Percentiles rank a stretch among this genome's conserved stretches.
Conservation (phyloP, 2,888 invertebrate genomes). For the Dorcus parallelipipedus region DNA sequence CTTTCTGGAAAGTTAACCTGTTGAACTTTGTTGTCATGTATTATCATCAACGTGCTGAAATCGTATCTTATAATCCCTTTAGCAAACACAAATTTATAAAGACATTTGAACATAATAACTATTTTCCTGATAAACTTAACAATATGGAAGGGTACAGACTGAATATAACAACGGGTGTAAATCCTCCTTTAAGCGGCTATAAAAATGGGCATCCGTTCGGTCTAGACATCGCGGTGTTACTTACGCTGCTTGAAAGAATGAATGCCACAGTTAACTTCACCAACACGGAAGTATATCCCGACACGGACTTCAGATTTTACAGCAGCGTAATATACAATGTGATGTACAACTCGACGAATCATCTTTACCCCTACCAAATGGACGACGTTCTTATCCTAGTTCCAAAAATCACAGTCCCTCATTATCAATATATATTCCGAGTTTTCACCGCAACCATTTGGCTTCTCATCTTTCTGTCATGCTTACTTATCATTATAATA, state of each 20-base stretch:
- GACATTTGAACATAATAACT: neutral
- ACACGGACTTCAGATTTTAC: no score
- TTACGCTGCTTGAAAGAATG: neutral
- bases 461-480: neutral
- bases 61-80: neutral
- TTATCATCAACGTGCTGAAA: neutral
- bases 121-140: neutral
- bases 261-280: no score
- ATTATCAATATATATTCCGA: neutral
- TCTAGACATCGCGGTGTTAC: neutral
- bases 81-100: neutral
- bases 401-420: neutral
- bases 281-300: no score
- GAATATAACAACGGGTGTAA: neutral
- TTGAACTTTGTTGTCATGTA: neutral
- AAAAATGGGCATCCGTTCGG: neutral
- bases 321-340: neutral
- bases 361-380: neutral
- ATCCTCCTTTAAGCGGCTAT: neutral
- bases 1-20: neutral
- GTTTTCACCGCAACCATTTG: neutral
- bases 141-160: neutral
- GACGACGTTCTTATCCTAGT: conserved; percentile 2
- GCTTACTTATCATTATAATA: no score
- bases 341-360: neutral